Evolutionary conservation across 2,888 invertebrate species (phyloP), one percentile per base, ranked within the genome.

Genomic region (Drosophila diplacantha): DNA sequence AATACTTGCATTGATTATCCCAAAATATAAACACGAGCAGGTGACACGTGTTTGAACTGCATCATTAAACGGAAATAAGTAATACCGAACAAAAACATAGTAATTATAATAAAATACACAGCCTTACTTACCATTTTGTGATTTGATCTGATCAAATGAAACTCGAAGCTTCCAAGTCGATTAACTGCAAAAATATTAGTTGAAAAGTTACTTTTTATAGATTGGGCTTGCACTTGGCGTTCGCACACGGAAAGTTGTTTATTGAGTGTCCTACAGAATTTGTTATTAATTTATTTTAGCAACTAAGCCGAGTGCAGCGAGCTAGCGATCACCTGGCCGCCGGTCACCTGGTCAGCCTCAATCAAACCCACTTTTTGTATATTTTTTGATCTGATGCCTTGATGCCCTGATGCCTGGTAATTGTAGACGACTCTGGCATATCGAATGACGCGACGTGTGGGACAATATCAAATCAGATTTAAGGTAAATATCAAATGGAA

Each of bases 361-460:
- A 24, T 29, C 31, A 35, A 53, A 39, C 34, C 60, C 62, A 41
- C 55, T 65, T 39, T 56, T 41, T 35, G 2, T 12, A 22, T 29
- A 7, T 18, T 32, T 67, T 62, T 43, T 34, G 50, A 37, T 55
- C 51, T 34, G 50, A 54, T 46, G 70, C 46, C 46, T 35, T 37
- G 43, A 37, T 46, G 70, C 46, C 46, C 29, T 37, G 43, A 37
- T 54, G 46, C 39, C 50, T 68, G 49, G 74, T 77, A 83, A 80
- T 73, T 72, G 74, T 71, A 80, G 82, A 81, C 74, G 70, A 53
- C 59, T 68, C 60, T 59, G 43, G 81, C 83, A 72, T 80, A 78
- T 80, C 78, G 80, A 81, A 72, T 83, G 83, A 70, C 83, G 39
- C 81, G 83, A 69, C 81, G 44, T 32, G 68, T 70, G 76, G 50